These are phyloP conservation scores for Hylaea fasciaria DNA, from an alignment of 2,888 invertebrate species.

Conservation along the genomic window DNA sequence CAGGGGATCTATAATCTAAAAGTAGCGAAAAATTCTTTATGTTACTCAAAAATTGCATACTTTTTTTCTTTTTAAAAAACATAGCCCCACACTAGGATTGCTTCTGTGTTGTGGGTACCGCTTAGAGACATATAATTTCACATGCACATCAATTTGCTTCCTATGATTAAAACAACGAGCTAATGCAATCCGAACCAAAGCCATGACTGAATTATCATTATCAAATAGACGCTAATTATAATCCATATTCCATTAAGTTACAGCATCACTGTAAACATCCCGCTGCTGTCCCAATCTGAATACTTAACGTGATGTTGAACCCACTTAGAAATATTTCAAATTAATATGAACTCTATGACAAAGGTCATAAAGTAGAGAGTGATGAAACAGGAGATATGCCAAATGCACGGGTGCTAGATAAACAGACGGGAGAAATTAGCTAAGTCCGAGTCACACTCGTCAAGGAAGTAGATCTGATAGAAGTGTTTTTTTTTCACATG, in stretches of 20 bases:
- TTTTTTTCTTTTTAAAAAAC: too few species aligned
- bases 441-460: slow-evolving; percentile 26
- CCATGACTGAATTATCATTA: slow-evolving; percentile 4
- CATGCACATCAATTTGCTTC: too few species aligned
- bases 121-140: too few species aligned
- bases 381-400: not conserved
- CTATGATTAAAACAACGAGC: too few species aligned
- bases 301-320: slow-evolving; percentile 30
- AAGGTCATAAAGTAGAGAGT: slow-evolving; percentile 15
- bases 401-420: slow-evolving; percentile 33
- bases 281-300: slow-evolving; percentile 32
- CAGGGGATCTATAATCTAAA: too few species aligned
- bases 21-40: too few species aligned
- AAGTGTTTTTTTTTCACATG: too few species aligned
- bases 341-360: slow-evolving; percentile 5
- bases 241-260: slow-evolving; percentile 39
- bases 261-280: slow-evolving; percentile 36
- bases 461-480: slow-evolving; percentile 12
- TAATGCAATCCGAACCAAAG: not conserved
- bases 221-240: slow-evolving; percentile 27
- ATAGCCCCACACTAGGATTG: too few species aligned
- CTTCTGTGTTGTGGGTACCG: too few species aligned
- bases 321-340: slow-evolving; percentile 12
- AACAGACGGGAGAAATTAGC: slow-evolving; percentile 40
- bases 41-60: too few species aligned